A percentile compares a stretch with the other conserved stretches of the same genome.
Conservation (phyloP, 2,113 vertebrate genomes). For the Prunella fulvescens region DNA sequence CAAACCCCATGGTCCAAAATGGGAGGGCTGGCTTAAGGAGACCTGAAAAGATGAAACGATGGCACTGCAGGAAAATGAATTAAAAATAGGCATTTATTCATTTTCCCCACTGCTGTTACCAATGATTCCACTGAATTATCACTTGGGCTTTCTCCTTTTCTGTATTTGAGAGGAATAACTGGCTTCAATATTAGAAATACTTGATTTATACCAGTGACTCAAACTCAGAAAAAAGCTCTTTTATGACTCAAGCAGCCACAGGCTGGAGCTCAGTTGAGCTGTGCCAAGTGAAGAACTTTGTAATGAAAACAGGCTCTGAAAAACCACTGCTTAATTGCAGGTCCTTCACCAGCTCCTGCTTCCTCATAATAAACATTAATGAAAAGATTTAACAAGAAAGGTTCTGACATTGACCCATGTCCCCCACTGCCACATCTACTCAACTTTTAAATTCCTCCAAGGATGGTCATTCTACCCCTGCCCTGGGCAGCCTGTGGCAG, state of each 20-base stretch:
- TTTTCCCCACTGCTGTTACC: neutral
- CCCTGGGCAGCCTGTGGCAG: neutral
- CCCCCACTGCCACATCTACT: neutral
- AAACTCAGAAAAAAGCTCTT: neutral
- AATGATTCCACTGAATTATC: constrained; percentile 6
- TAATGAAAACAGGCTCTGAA: neutral
- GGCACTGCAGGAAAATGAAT: constrained; percentile 44
- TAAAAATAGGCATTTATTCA: constrained; percentile 35
- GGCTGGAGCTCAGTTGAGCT: neutral
- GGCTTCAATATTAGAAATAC: neutral
- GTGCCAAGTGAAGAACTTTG: neutral
- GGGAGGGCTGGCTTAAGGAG: constrained; percentile 8
- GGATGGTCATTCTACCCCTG: neutral
- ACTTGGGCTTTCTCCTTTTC: neutral
- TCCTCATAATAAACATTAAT: neutral
- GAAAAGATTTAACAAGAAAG: neutral
- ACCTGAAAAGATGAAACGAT: neutral
- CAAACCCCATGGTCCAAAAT: neutral
- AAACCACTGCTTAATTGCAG: neutral
- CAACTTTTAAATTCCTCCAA: neutral
- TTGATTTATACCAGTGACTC: neutral
- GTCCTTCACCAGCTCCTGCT: neutral
- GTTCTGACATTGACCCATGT: neutral
- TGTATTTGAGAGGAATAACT: neutral
- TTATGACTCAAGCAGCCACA: neutral